These are phyloP conservation scores for Sclerurus mexicanus DNA, from an alignment of 2,113 vertebrate genomes.

Conservation along the genomic window DNA sequence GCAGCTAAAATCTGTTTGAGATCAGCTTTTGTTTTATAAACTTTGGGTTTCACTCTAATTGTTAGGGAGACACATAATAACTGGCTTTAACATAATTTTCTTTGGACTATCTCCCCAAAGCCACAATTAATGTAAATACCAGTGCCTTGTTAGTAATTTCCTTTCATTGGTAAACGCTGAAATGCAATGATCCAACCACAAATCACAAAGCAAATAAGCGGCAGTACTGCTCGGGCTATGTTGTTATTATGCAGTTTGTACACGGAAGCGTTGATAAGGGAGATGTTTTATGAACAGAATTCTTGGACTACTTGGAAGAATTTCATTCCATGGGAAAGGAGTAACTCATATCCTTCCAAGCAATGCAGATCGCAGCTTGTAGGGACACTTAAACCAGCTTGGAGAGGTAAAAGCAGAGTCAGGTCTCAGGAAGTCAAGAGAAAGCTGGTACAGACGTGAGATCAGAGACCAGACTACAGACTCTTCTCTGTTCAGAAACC, in stretches of 20 bases:
- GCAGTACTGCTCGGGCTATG: background rate
- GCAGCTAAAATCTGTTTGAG: background rate
- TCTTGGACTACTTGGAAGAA: background rate
- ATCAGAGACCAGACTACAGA: background rate
- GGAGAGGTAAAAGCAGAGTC: background rate
- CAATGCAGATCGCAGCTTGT: background rate
- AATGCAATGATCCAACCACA: constrained; percentile 51
- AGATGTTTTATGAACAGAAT: background rate
- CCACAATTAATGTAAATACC: constrained; percentile 63
- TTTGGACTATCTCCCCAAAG: constrained; percentile 67
- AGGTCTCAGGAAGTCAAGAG: background rate
- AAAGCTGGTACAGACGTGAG: background rate
- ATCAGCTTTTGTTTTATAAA: constrained; percentile 39
- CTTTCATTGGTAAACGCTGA: constrained; percentile 41
- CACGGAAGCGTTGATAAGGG: background rate
- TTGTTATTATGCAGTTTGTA: background rate
- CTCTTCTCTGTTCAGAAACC: background rate
- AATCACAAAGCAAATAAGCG: constrained; percentile 45
- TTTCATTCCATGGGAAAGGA: background rate
- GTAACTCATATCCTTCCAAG: background rate
- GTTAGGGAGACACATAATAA: constrained; percentile 56
- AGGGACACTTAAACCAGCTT: background rate
- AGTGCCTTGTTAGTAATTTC: constrained; percentile 47
- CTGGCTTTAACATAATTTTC: constrained; percentile 53
- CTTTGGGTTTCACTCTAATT: constrained; percentile 28